These are phyloP conservation scores for Zelleria hepariella DNA, from an alignment of 2,888 invertebrate genomes.

Conservation along the genomic window DNA sequence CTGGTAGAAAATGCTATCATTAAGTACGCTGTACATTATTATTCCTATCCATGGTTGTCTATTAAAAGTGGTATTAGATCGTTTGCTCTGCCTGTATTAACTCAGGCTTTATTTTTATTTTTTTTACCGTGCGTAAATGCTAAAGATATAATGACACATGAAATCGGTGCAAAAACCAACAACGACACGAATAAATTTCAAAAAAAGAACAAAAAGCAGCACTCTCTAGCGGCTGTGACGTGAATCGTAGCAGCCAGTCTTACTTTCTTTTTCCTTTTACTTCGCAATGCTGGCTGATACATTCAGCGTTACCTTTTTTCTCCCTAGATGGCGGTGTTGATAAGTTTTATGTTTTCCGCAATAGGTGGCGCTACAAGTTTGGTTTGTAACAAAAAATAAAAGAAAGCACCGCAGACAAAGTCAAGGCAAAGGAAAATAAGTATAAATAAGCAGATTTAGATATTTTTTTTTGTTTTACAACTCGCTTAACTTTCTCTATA, in stretches of 20 bases:
- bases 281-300: not conserved
- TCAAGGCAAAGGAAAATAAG: not conserved
- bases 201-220: constrained; percentile 41
- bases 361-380: constrained; percentile 35
- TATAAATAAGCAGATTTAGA: too few relatives aligned
- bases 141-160: too few relatives aligned
- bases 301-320: not conserved
- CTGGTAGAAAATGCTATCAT: too few relatives aligned
- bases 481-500: too few relatives aligned
- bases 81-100: too few relatives aligned
- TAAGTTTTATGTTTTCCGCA: constrained; percentile 3
- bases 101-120: too few relatives aligned
- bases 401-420: not conserved
- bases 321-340: constrained; percentile 25
- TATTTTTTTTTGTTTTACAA: not conserved
- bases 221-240: constrained; percentile 42
- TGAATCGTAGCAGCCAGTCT: constrained; percentile 13
- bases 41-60: too few relatives aligned
- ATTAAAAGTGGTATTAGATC: too few relatives aligned
- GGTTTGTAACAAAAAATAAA: not conserved
- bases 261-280: constrained; percentile 28
- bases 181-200: constrained; percentile 1
- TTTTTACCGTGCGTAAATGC: too few relatives aligned
- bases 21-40: too few relatives aligned
- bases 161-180: not conserved